Percentiles rank a stretch among this genome's conserved stretches.
phyloP scores from a whole-genome alignment of 2,888 invertebrate genomes.

The Tyria jacobaeae region DNA sequence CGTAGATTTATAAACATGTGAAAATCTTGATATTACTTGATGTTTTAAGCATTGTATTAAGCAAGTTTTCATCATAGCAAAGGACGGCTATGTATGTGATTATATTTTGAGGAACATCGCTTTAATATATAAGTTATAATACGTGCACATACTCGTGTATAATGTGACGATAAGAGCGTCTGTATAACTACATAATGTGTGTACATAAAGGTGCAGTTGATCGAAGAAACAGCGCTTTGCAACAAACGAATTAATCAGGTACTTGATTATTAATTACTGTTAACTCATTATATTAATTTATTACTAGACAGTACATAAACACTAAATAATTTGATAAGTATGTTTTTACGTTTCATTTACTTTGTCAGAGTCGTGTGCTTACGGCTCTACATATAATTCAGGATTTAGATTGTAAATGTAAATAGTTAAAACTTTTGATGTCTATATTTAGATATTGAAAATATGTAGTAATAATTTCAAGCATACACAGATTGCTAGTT shows the following conservation, averaged over 20 bases:
- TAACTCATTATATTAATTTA: neutral
- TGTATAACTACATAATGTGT: neutral
- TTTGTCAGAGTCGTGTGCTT: no score
- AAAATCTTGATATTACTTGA: no score
- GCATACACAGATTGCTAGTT: no score
- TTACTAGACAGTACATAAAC: neutral
- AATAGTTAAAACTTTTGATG: no score
- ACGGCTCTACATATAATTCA: no score
- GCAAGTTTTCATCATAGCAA: neutral
- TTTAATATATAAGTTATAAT: neutral
- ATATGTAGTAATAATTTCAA: no score
- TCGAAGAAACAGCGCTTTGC: neutral
- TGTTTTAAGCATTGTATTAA: neutral
- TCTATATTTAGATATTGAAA: no score
- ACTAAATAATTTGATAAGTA: no score
- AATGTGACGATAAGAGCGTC: neutral
- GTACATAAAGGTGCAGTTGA: neutral
- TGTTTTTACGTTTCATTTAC: no score
- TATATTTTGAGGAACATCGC: neutral
- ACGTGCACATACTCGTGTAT: neutral
- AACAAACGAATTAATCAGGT: neutral
- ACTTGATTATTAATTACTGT: neutral
- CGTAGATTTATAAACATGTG: no score
- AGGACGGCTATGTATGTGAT: neutral
- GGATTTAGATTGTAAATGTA: no score